phyloP scores from a whole-genome alignment of 1,140 invertebrate genomes.

The Tribolium castaneum region DNA sequence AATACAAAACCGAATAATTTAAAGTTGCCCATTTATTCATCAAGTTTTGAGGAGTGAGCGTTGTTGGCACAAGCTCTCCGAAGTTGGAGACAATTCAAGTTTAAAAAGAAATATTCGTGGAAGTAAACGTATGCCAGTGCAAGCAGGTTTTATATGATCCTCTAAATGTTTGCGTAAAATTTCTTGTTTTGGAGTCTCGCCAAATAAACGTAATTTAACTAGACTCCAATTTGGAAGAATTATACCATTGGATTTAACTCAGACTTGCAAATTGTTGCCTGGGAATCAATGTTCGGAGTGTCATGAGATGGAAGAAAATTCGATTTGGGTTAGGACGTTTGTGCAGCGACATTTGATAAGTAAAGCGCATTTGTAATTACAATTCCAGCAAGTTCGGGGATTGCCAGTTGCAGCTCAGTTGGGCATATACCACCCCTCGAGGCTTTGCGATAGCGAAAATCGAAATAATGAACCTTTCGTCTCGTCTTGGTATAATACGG shows the following conservation, averaged over 20 bases:
- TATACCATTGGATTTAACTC: slow-evolving; percentile 3
- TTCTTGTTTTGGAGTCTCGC: neutral
- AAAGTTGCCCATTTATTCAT: no score
- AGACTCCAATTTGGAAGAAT: slow-evolving; percentile 13
- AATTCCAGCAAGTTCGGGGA: slow-evolving; percentile 9
- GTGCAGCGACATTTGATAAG: slow-evolving; percentile 30
- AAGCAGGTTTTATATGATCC: neutral
- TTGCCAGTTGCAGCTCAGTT: slow-evolving; percentile 9
- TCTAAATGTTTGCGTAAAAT: neutral
- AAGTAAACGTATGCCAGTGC: no score
- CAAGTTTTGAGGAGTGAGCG: no score
- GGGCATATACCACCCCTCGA: slow-evolving; percentile 10
- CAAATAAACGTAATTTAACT: neutral
- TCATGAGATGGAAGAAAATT: slow-evolving; percentile 17
- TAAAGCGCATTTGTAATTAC: slow-evolving; percentile 30
- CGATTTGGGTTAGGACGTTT: slow-evolving; percentile 23
- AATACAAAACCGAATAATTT: no score
- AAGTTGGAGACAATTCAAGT: no score
- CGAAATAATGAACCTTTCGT: slow-evolving; percentile 41
- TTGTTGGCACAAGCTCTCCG: no score
- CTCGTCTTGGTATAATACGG: slow-evolving; percentile 14
- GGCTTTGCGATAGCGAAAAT: slow-evolving; percentile 40
- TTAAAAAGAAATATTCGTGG: no score
- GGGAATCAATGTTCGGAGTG: neutral
- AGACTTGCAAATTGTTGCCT: slow-evolving; percentile 23